Conservation (phyloP, 2,113 vertebrate species). For the Steatornis caripensis region DNA sequence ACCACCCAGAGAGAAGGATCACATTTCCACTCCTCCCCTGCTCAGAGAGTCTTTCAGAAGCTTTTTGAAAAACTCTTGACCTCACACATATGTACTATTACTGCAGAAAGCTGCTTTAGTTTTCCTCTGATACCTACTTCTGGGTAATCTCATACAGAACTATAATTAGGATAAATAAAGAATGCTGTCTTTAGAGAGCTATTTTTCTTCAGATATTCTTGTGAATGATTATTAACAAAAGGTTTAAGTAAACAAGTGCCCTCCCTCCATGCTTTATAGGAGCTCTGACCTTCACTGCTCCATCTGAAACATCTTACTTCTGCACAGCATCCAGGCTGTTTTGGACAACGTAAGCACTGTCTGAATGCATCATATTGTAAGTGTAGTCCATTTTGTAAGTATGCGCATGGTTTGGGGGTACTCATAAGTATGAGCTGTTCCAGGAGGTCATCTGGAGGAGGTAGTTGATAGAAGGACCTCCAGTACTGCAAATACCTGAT, state of each 20-base stretch:
- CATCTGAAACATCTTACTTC: background rate
- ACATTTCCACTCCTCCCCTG: constrained; percentile 6
- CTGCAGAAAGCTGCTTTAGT: constrained; percentile 1
- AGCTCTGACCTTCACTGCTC: background rate
- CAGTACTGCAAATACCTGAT: background rate
- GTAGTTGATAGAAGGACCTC: background rate
- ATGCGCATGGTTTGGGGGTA: background rate
- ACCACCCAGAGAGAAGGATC: constrained; percentile 47
- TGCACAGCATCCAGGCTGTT: background rate
- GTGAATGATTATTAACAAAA: background rate
- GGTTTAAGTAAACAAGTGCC: background rate
- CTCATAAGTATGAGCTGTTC: background rate
- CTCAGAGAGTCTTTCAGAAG: constrained; percentile 6
- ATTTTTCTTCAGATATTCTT: background rate
- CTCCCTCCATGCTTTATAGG: background rate
- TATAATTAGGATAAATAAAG: constrained; percentile 5
- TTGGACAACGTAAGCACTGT: background rate
- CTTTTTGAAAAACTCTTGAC: constrained; percentile 41
- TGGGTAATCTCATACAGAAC: background rate
- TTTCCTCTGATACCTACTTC: constrained; percentile 9
- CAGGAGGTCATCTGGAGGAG: background rate
- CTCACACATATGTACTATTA: background rate
- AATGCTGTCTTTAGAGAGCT: background rate
- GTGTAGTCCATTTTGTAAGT: background rate
- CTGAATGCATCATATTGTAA: background rate